A percentile compares a stretch with the other conserved stretches of the same genome.
These are phyloP conservation scores for Homarus americanus DNA, from an alignment of 1,140 invertebrate species.

Conservation along the genomic window DNA sequence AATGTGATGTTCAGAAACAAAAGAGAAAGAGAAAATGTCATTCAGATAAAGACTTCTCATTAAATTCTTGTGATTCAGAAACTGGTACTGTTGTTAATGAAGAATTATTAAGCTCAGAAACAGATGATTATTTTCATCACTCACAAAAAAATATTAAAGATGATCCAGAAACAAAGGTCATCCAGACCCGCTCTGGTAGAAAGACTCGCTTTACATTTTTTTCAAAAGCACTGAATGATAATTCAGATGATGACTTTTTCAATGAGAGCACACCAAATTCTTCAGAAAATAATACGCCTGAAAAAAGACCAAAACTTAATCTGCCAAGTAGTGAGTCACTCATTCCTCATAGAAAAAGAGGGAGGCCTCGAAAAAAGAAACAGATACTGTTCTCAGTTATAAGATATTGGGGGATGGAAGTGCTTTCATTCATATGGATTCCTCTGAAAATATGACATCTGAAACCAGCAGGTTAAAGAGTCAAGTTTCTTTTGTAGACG, in stretches of 20 bases:
- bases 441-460: not conserved
- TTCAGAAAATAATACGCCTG: not conserved
- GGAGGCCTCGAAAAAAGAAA: constrained; percentile 15
- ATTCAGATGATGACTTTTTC: constrained; percentile 12
- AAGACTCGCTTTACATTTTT: constrained; percentile 56
- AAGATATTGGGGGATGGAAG: not conserved
- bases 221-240: constrained; percentile 44
- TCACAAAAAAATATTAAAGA: not conserved
- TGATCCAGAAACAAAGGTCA: constrained; percentile 44
- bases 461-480: not conserved
- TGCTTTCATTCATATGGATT: not conserved
- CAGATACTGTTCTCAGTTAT: constrained; percentile 7
- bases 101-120: not conserved
- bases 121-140: not conserved
- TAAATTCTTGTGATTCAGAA: not conserved
- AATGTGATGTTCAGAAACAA: not conserved
- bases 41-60: not conserved
- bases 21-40: not conserved
- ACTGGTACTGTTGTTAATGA: not conserved
- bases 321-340: not conserved
- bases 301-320: constrained; percentile 21
- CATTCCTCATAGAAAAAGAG: constrained; percentile 20
- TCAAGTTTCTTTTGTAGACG: not conserved
- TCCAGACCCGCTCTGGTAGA: constrained; percentile 50
- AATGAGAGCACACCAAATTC: not conserved